Percentiles rank a stretch among this genome's conserved stretches.
Conservation (phyloP, 2,888 invertebrate species). For the Psylliodes chrysocephalus region DNA sequence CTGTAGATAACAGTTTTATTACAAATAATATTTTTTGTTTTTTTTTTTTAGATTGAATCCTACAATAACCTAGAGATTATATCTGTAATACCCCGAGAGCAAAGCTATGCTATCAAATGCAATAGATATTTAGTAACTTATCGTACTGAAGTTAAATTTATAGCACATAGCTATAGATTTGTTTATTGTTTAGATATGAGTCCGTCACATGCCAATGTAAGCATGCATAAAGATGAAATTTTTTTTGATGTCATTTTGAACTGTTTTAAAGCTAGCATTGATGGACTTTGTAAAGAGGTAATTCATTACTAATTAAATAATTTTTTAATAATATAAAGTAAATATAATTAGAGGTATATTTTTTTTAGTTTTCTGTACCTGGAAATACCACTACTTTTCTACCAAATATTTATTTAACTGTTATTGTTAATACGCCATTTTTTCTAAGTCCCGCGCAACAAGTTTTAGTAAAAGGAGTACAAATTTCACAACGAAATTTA, state of each 20-base stretch:
- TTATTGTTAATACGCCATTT: constrained; percentile 82
- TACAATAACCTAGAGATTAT: constrained; percentile 71
- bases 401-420: constrained; percentile 78
- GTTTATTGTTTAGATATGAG: constrained; percentile 83
- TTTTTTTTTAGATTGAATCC: constrained; percentile 62
- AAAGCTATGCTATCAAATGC: constrained; percentile 59
- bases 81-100: constrained; percentile 70
- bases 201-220: constrained; percentile 78
- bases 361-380: constrained; percentile 74
- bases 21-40: too few species aligned
- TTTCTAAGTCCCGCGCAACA: constrained; percentile 77
- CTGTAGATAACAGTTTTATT: too few species aligned
- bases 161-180: constrained; percentile 76
- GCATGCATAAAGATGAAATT: constrained; percentile 70
- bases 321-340: too few species aligned
- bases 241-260: constrained; percentile 71
- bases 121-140: constrained; percentile 68
- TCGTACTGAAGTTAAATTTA: constrained; percentile 72
- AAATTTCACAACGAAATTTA: constrained; percentile 71
- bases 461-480: constrained; percentile 77
- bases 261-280: constrained; percentile 68
- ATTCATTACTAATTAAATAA: constrained; percentile 47
- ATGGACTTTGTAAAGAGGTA: constrained; percentile 69
- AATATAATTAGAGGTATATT: too few species aligned
- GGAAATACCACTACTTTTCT: constrained; percentile 71